These are phyloP conservation scores for Euphysa ruthae DNA, from an alignment of 30 jellyfish, hydroid and myxozoan species.

Conservation along the genomic window DNA sequence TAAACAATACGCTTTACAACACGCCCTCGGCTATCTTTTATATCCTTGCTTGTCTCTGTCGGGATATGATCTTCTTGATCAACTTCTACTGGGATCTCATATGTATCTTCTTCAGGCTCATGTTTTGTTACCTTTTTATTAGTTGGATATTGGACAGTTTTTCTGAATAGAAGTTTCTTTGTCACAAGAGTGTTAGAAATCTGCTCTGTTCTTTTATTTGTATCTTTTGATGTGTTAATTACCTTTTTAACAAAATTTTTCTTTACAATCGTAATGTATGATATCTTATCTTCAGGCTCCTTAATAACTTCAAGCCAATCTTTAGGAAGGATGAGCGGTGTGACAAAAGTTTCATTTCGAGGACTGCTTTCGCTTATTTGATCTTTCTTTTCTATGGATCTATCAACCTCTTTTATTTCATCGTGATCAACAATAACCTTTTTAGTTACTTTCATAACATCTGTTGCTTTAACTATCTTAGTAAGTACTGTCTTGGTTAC, in stretches of 20 bases:
- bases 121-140: background rate
- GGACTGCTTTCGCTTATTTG: slow-evolving; percentile 20
- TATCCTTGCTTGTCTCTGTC: slow-evolving; percentile 12
- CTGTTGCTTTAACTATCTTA: slow-evolving; percentile 24
- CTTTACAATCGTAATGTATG: background rate
- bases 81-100: slow-evolving; percentile 68
- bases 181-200: slow-evolving; percentile 1
- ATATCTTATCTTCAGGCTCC: background rate
- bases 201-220: slow-evolving; percentile 13
- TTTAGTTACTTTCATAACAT: slow-evolving; percentile 9
- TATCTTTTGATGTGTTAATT: slow-evolving; percentile 33
- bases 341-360: background rate
- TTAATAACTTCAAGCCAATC: slow-evolving; percentile 15
- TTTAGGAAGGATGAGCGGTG: background rate
- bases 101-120: slow-evolving; percentile 54
- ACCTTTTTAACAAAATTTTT: slow-evolving; percentile 8
- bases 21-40: slow-evolving; percentile 49
- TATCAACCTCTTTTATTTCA: slow-evolving; percentile 33
- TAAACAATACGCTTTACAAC: slow-evolving; percentile 25
- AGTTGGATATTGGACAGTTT: slow-evolving; percentile 26
- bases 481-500: slow-evolving; percentile 7
- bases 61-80: slow-evolving; percentile 30
- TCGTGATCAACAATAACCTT: slow-evolving; percentile 33
- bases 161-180: slow-evolving; percentile 21
- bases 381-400: slow-evolving; percentile 6